Evolutionary conservation across 2,888 invertebrate species (phyloP).

Genomic region (Synanthedon myopaeformis): DNA sequence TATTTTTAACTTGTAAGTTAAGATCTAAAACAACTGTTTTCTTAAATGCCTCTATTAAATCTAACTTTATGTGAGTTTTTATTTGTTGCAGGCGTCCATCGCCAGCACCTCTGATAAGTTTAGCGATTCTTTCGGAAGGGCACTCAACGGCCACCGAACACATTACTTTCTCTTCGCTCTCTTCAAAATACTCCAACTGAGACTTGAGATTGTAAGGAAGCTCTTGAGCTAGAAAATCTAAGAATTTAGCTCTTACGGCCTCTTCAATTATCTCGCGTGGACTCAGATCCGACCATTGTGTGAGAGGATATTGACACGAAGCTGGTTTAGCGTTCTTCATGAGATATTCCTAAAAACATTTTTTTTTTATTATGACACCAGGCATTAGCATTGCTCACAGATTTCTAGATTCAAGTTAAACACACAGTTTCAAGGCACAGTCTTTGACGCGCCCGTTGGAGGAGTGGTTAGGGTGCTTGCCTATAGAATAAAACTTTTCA

Average conservation of each 20-base stretch:
- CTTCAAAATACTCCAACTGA: constrained; percentile 75
- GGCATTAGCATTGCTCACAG: neutral
- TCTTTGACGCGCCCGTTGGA: too few relatives aligned
- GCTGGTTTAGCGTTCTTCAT: constrained; percentile 74
- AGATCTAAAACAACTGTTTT: constrained; percentile 64
- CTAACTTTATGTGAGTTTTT: constrained; percentile 72
- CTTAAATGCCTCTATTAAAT: constrained; percentile 74
- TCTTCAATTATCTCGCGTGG: constrained; percentile 77
- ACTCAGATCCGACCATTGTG: constrained; percentile 79
- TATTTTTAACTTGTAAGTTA: constrained; percentile 29
- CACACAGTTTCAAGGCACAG: too few relatives aligned
- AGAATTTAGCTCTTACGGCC: constrained; percentile 83
- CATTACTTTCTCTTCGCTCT: constrained; percentile 55
- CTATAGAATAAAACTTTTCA: too few relatives aligned
- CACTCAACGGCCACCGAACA: constrained; percentile 74
- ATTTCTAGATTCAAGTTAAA: too few relatives aligned
- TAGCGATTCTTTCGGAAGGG: constrained; percentile 72
- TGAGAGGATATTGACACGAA: constrained; percentile 75
- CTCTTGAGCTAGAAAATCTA: constrained; percentile 87
- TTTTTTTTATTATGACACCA: neutral
- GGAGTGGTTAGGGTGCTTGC: too few relatives aligned
- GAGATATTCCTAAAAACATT: constrained; percentile 74
- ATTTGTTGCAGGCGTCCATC: constrained; percentile 80
- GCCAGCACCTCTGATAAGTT: constrained; percentile 75
- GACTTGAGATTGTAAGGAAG: constrained; percentile 84